phyloP scores from a whole-genome alignment of 1,140 invertebrate species.

The Agrypnia vestita region DNA sequence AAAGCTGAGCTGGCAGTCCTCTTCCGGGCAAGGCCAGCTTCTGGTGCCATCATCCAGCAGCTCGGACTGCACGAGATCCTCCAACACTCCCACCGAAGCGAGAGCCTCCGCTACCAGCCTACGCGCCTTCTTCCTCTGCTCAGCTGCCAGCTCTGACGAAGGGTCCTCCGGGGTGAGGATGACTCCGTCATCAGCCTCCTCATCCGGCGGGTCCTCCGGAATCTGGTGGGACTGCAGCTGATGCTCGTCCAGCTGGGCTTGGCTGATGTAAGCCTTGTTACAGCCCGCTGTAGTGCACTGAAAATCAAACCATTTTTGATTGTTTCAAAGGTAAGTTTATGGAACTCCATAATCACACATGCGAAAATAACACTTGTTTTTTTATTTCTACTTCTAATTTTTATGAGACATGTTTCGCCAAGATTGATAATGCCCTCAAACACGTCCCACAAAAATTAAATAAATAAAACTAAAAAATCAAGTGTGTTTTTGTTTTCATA shows the following conservation, averaged over 20 bases:
- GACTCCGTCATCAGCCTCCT: neutral
- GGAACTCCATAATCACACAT: too few relatives aligned
- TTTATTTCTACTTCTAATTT: too few relatives aligned
- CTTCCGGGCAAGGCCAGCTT: slow-evolving; percentile 49
- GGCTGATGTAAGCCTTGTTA: slow-evolving; percentile 41
- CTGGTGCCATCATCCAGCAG: slow-evolving; percentile 42
- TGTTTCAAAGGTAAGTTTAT: too few relatives aligned
- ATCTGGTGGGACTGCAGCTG: slow-evolving; percentile 8
- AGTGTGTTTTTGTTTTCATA: too few relatives aligned
- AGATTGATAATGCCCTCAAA: too few relatives aligned
- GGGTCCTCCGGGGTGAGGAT: neutral
- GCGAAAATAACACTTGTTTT: too few relatives aligned
- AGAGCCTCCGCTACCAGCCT: slow-evolving; percentile 49
- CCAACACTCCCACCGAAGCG: slow-evolving; percentile 52
- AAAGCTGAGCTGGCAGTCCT: slow-evolving; percentile 51
- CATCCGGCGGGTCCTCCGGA: neutral
- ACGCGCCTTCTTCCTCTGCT: slow-evolving; percentile 25
- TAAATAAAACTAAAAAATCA: too few relatives aligned
- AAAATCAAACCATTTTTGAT: too few relatives aligned
- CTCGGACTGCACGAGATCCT: slow-evolving; percentile 48
- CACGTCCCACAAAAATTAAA: too few relatives aligned
- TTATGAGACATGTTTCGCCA: too few relatives aligned
- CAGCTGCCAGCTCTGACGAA: neutral
- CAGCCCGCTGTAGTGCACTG: slow-evolving; percentile 53
- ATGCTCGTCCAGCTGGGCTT: slow-evolving; percentile 49